Evolutionary conservation across 2,797 vertebrate genomes (phyloP), one percentile per base, ranked within the genome.

Genomic region (Mus spretus): DNA sequence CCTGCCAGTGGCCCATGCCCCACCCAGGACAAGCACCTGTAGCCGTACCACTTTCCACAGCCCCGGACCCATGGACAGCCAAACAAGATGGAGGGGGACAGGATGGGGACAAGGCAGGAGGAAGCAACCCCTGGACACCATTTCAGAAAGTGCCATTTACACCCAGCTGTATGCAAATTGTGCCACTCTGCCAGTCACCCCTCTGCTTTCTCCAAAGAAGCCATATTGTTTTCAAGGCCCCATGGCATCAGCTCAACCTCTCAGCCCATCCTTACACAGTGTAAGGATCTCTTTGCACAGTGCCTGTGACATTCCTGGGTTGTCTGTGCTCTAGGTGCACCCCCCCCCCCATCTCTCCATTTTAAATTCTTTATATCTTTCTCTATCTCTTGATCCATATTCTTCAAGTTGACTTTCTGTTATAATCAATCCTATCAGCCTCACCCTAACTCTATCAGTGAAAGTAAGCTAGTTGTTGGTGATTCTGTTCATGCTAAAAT

Each of bases 21-120:
- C 98, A 98, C 97, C 97, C 92, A 50, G 96, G 98, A 97, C 99
- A 99, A 99, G 99, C 99, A 97, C 97, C 96, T 80, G 96, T 95
- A 95, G 82, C 78, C 88, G 0, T 53, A 92, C 90, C 92, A 82
- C 93, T 92, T 96, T 90, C 94, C 83, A 57, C 96, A 97, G 95
- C 96, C 95, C 96, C 87, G 90, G 95, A 82, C 81, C 96, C 84
- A 67, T 0, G 34, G 92, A 91, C 37, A 93, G 95, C 89, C 3
- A 72, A 90, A 91, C 74, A 82, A 96, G 96, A 88, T 57, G 6
- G 24, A 77, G 85, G 47, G 57, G 70, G 78, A 77, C 6, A 59
- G 65, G 57, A 57, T 5, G 15, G 26, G 81, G 50, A 19, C 72
- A 79, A 92, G 93, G 77, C 93, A 94, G 93, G 92, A 22, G 0